phyloP scores from a whole-genome alignment of 2,797 vertebrate species.

The Gadopsis bispinosus region DNA sequence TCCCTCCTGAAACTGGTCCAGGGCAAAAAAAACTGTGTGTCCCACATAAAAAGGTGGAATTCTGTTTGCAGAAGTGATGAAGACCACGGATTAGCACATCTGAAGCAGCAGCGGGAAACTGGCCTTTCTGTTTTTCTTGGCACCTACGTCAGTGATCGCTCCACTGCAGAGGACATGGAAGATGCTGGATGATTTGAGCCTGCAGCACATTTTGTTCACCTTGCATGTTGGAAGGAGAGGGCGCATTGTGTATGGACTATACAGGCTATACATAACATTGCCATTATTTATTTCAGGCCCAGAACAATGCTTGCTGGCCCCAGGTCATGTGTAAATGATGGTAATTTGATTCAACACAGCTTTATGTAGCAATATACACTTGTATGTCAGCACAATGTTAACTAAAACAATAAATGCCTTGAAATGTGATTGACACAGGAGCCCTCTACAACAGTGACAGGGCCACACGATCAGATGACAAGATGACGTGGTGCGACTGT shows the following conservation, averaged over 20 bases:
- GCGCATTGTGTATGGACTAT: too few relatives aligned
- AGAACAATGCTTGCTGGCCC: neutral
- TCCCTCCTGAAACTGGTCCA: slow-evolving; percentile 65
- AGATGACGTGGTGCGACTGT: too few relatives aligned
- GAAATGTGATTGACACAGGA: neutral
- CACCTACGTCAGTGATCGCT: slow-evolving; percentile 66
- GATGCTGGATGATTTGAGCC: slow-evolving; percentile 47
- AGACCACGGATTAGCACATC: slow-evolving; percentile 80
- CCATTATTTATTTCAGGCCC: neutral
- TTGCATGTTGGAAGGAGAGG: slow-evolving; percentile 24
- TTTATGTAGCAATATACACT: neutral
- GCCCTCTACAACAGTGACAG: neutral
- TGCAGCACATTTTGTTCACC: slow-evolving; percentile 56
- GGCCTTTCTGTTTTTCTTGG: slow-evolving; percentile 78
- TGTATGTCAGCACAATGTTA: neutral
- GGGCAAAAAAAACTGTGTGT: slow-evolving; percentile 73
- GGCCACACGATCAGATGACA: neutral
- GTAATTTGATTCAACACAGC: neutral
- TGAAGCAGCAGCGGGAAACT: slow-evolving; percentile 65
- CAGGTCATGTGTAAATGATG: neutral
- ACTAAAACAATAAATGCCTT: neutral
- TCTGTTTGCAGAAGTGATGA: slow-evolving; percentile 80
- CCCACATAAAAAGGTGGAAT: slow-evolving; percentile 79
- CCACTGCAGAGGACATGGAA: slow-evolving; percentile 55
- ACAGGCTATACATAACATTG: neutral